Conservation (phyloP, 1,140 invertebrate species). For the Rhopalosiphum padi region DNA sequence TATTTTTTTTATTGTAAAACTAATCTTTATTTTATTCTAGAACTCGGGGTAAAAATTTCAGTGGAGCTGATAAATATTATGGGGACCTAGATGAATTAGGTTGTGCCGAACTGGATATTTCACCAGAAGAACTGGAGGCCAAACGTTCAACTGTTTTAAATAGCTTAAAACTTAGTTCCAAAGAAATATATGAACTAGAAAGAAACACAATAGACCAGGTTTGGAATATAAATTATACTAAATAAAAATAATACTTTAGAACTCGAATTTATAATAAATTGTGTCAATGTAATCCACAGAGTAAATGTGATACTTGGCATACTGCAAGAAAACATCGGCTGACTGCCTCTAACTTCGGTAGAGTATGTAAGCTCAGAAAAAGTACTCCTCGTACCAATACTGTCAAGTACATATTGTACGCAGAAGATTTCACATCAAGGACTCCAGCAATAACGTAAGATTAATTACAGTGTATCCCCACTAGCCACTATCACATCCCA, state of each 20-base stretch:
- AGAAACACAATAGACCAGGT: slow-evolving; percentile 31
- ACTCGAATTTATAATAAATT: background rate
- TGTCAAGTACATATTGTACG: slow-evolving; percentile 10
- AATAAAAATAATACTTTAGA: background rate
- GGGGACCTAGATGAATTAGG: background rate
- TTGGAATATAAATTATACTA: background rate
- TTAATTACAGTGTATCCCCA: background rate
- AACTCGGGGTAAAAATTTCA: background rate
- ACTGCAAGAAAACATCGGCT: background rate
- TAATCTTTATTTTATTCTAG: background rate
- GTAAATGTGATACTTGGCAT: slow-evolving; percentile 9
- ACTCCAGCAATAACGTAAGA: background rate
- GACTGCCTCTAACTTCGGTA: slow-evolving; percentile 28
- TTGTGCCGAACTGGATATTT: background rate
- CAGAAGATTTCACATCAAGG: background rate
- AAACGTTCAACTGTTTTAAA: background rate
- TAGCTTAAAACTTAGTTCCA: background rate
- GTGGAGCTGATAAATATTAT: background rate
- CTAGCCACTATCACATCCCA: background rate
- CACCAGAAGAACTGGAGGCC: background rate
- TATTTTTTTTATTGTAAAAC: background rate
- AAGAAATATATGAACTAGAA: background rate
- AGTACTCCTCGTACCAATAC: background rate
- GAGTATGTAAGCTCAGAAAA: slow-evolving; percentile 14
- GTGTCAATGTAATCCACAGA: background rate